A percentile compares a stretch with the other conserved stretches of the same genome.
Conservation (phyloP, 2,888 invertebrate species). For the Ophonus ardosiacus region DNA sequence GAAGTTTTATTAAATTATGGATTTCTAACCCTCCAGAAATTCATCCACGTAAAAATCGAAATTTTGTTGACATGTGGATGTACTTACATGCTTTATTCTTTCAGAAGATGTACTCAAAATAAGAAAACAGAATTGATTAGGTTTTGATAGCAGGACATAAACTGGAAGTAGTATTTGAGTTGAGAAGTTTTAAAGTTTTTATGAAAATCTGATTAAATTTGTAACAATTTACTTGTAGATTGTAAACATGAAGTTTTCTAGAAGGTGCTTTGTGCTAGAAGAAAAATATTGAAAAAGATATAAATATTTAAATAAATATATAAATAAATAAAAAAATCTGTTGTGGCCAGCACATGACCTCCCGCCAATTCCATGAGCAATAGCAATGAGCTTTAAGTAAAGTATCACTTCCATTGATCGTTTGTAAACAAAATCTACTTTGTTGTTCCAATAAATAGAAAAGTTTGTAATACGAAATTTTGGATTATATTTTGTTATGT, state of each 20-base stretch:
- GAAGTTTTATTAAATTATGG: background rate
- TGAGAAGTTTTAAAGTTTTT: background rate
- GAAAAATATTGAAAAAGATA: background rate
- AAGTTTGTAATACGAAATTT: no score
- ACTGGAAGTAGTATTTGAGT: background rate
- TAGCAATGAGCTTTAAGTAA: no score
- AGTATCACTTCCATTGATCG: no score
- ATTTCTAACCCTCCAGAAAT: background rate
- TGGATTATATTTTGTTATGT: no score
- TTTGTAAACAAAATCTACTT: no score
- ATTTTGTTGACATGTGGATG: background rate
- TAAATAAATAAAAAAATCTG: no score
- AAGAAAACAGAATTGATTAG: background rate
- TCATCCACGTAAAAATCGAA: background rate
- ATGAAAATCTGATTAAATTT: background rate
- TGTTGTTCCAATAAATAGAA: no score
- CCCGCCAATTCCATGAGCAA: no score
- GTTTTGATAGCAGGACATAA: background rate
- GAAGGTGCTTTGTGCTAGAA: background rate
- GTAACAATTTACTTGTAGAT: background rate
- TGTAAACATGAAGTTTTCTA: background rate
- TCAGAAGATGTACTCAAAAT: background rate
- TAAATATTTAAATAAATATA: background rate
- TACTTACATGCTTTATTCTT: background rate
- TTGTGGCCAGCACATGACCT: no score